Conservation (phyloP, 2,797 vertebrate species). For the Enteromius paludinosus region DNA sequence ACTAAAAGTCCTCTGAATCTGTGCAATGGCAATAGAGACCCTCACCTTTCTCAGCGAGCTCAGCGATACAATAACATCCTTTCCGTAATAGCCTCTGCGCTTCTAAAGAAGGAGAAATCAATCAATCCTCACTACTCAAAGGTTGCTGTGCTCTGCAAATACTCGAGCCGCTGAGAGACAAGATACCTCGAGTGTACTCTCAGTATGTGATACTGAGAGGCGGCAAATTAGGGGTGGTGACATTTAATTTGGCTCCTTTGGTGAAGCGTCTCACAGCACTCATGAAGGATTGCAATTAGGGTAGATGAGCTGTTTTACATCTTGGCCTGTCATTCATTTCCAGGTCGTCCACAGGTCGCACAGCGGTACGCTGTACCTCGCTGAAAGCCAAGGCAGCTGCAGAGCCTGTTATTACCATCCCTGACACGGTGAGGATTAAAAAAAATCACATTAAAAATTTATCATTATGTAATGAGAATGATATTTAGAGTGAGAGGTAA, state of each 20-base stretch:
- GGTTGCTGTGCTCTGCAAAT: conserved; percentile 1
- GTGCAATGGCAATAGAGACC: not conserved
- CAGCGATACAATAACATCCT: not conserved
- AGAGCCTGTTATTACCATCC: conserved; percentile 17
- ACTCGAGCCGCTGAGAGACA: conserved; percentile 27
- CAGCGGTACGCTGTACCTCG: not conserved
- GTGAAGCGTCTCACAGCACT: conserved; percentile 40
- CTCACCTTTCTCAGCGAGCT: not conserved
- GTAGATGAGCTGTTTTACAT: conserved; percentile 55
- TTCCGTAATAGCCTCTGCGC: conserved; percentile 18
- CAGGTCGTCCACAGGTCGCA: conserved; percentile 41
- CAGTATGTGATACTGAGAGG: conserved; percentile 37
- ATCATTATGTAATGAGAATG: conserved; percentile 16
- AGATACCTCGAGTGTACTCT: conserved; percentile 38
- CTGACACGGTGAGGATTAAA: not conserved
- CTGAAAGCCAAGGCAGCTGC: conserved; percentile 32
- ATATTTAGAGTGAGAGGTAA: conserved; percentile 33
- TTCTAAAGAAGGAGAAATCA: conserved; percentile 18
- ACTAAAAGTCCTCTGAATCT: not conserved
- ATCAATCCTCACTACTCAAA: conserved; percentile 13
- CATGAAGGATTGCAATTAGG: conserved; percentile 56
- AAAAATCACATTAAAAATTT: conserved; percentile 31
- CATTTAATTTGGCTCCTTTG: conserved; percentile 59
- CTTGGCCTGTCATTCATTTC: conserved; percentile 55
- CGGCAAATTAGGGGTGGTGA: conserved; percentile 60